A percentile compares a stretch with the other conserved stretches of the same genome.
Evolutionary conservation across 35 echinoderm and acorn worm species (phyloP).

Genomic region (Ophiothrix spiculata): DNA sequence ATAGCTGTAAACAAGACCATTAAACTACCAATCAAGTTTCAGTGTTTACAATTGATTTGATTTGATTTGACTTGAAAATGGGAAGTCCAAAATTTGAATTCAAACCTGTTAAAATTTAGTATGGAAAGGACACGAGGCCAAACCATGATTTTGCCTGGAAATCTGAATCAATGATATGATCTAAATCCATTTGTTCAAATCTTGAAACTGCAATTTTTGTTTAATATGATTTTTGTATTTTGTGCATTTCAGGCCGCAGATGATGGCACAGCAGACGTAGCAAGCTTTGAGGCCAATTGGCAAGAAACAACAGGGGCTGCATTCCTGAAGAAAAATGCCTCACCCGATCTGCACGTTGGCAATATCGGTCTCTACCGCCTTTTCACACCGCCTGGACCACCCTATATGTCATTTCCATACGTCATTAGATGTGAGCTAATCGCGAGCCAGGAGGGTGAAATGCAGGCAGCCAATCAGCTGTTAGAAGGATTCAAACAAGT

Average conservation of each 20-base stretch:
- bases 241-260: background rate
- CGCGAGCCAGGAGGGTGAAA: background rate
- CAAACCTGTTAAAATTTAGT: no score
- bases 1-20: no score
- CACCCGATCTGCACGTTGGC: background rate
- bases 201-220: no score
- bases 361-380: background rate
- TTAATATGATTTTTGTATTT: no score
- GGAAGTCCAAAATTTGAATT: no score
- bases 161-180: no score
- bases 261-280: background rate
- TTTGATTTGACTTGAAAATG: no score
- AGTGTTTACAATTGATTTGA: no score
- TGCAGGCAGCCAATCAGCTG: background rate
- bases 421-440: background rate
- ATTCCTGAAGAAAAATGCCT: background rate
- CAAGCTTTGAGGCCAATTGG: background rate
- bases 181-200: no score
- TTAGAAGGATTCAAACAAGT: background rate
- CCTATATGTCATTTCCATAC: background rate
- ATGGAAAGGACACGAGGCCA: no score
- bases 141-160: no score
- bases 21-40: no score
- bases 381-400: background rate
- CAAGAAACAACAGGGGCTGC: background rate